Conservation (phyloP, 1,140 invertebrate species). For the Pseudomyrmex gracilis region DNA sequence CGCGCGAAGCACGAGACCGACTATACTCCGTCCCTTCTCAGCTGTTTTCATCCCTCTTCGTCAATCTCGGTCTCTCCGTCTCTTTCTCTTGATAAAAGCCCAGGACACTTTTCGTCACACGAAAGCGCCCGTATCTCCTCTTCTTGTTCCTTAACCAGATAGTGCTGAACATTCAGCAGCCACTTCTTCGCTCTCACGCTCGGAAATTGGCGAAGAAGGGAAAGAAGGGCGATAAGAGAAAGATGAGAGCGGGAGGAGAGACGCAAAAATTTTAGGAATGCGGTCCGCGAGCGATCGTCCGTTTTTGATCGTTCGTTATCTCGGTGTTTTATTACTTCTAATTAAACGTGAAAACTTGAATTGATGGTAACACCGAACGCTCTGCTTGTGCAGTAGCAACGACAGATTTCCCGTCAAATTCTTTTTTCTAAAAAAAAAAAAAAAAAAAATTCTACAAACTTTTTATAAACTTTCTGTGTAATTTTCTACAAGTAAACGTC, state of each 20-base stretch:
- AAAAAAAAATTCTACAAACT: not conserved
- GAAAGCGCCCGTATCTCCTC: not conserved
- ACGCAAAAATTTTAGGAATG: slow-evolving; percentile 54
- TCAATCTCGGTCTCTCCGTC: too few species aligned
- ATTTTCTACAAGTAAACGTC: not conserved
- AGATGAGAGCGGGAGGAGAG: not conserved
- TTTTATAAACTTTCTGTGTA: not conserved
- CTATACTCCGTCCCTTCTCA: slow-evolving; percentile 40
- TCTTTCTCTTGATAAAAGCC: not conserved
- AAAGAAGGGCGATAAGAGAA: not conserved
- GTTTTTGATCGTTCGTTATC: slow-evolving; percentile 35
- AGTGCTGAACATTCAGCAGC: slow-evolving; percentile 3
- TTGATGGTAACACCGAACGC: not conserved
- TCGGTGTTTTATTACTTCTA: slow-evolving; percentile 52
- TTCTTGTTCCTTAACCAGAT: slow-evolving; percentile 29
- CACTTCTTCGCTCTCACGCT: slow-evolving; percentile 56
- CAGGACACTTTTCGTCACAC: slow-evolving; percentile 54
- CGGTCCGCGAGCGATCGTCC: slow-evolving; percentile 23
- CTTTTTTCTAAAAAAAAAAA: not conserved
- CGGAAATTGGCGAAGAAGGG: not conserved
- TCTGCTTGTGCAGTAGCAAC: not conserved
- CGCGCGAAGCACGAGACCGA: slow-evolving; percentile 40
- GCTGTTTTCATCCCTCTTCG: slow-evolving; percentile 7
- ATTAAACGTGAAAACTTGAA: slow-evolving; percentile 41
- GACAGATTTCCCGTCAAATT: not conserved